phyloP scores from a whole-genome alignment of 1,140 invertebrate genomes.

The Drosophila parabipectinata region DNA sequence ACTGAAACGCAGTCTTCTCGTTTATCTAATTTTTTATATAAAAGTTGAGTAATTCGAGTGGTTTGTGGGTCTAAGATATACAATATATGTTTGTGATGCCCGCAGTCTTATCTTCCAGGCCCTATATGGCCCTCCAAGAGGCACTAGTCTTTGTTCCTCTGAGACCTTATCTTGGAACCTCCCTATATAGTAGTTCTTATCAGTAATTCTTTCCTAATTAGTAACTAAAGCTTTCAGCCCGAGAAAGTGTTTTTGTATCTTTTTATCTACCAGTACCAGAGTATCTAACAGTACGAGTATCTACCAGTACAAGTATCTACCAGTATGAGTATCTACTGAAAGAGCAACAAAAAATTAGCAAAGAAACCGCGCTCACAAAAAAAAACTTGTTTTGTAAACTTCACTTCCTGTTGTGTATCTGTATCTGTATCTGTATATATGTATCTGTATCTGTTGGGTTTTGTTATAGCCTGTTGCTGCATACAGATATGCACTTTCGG shows the following conservation, averaged over 20 bases:
- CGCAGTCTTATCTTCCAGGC: slow-evolving; percentile 32
- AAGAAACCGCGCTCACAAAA: slow-evolving; percentile 33
- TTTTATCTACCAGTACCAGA: background rate
- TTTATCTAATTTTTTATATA: background rate
- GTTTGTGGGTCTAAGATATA: slow-evolving; percentile 1
- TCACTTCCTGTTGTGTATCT: slow-evolving; percentile 40
- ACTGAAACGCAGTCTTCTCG: background rate
- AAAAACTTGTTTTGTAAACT: slow-evolving; percentile 43
- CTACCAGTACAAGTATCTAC: too few species aligned
- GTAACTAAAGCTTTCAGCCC: slow-evolving; percentile 15
- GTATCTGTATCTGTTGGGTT: background rate
- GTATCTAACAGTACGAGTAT: background rate
- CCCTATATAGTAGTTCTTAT: background rate
- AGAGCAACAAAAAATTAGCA: slow-evolving; percentile 30
- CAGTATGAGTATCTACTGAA: background rate
- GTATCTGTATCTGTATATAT: slow-evolving; percentile 5
- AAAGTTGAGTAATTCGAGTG: background rate
- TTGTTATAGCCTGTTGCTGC: slow-evolving; percentile 4
- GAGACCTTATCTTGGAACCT: background rate
- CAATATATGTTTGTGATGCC: slow-evolving; percentile 22
- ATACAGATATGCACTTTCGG: slow-evolving; percentile 27
- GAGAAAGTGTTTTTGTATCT: slow-evolving; percentile 43
- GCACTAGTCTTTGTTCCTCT: slow-evolving; percentile 2
- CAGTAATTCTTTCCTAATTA: slow-evolving; percentile 33
- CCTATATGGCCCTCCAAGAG: slow-evolving; percentile 10